Evolutionary conservation across 2,113 vertebrate species (phyloP).

Genomic region (Carassius carassius): DNA sequence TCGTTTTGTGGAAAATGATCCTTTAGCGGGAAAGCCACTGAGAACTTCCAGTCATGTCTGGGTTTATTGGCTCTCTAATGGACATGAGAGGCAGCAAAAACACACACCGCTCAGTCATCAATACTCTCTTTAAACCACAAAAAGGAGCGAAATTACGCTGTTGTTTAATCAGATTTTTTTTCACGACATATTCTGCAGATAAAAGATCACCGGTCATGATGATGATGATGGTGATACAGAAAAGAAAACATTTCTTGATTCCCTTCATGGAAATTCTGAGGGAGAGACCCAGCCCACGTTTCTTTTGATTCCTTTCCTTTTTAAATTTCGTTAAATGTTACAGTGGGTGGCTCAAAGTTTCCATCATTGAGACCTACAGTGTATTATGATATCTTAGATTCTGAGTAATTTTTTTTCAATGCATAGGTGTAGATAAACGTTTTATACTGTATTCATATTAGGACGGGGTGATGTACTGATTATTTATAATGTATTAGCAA

Average conservation of each 20-base stretch:
- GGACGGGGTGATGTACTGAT: background rate
- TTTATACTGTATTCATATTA: slow-evolving; percentile 5
- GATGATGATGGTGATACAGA: background rate
- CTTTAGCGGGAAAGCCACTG: slow-evolving; percentile 15
- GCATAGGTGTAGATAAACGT: background rate
- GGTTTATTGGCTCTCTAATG: slow-evolving; percentile 33
- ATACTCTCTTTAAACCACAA: slow-evolving; percentile 11
- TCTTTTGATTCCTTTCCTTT: slow-evolving; percentile 53
- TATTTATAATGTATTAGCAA: background rate
- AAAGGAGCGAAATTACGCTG: slow-evolving; percentile 1
- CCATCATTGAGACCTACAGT: slow-evolving; percentile 65
- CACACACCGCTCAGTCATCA: slow-evolving; percentile 18
- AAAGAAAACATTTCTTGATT: background rate
- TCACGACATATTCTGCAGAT: slow-evolving; percentile 23
- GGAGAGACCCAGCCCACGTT: slow-evolving; percentile 68
- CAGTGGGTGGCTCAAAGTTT: slow-evolving; percentile 71
- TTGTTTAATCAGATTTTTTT: slow-evolving; percentile 13
- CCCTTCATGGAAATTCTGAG: slow-evolving; percentile 74
- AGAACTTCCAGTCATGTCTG: slow-evolving; percentile 31
- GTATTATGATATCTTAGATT: slow-evolving; percentile 50
- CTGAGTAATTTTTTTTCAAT: slow-evolving; percentile 55
- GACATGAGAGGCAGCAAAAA: slow-evolving; percentile 20
- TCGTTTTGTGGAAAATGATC: slow-evolving; percentile 19
- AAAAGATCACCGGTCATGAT: background rate
- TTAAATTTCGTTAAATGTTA: slow-evolving; percentile 59